phyloP scores from a whole-genome alignment of 2,888 invertebrate species.

The Drosophila barbarae region DNA sequence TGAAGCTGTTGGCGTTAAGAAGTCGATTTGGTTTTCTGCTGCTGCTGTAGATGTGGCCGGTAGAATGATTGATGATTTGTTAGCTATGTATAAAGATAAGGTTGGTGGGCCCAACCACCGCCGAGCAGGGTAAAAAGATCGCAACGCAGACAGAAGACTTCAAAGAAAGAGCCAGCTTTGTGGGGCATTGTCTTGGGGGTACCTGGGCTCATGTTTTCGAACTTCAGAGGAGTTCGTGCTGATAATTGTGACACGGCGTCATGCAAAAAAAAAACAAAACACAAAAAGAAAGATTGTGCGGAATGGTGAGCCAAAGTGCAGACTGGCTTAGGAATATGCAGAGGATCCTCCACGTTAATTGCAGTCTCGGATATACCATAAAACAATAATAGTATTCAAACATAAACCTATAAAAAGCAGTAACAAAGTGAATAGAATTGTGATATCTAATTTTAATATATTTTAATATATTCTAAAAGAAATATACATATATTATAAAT shows the following conservation, averaged over 20 bases:
- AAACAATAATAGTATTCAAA: conserved; percentile 2
- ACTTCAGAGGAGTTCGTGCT: conserved; percentile 66
- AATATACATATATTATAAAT: background rate
- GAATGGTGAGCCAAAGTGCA: conserved; percentile 20
- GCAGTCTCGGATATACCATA: conserved; percentile 34
- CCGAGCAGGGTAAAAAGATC: conserved; percentile 34
- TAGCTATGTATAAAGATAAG: conserved; percentile 57
- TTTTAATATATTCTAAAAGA: too few species aligned
- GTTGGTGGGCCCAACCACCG: conserved; percentile 31
- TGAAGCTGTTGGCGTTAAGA: conserved; percentile 67
- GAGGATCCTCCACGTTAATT: conserved; percentile 44
- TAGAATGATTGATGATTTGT: conserved; percentile 61
- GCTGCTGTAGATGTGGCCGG: conserved; percentile 27
- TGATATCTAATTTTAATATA: background rate
- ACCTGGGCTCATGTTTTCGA: conserved; percentile 57
- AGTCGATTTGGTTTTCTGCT: conserved; percentile 59
- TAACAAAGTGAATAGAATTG: conserved; percentile 4
- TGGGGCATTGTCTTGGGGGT: conserved; percentile 57
- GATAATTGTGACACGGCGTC: conserved; percentile 60
- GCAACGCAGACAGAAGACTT: conserved; percentile 24
- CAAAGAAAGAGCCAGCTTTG: conserved; percentile 44
- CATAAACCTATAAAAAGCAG: conserved; percentile 9
- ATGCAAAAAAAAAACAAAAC: conserved; percentile 53
- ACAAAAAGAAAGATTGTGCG: conserved; percentile 16
- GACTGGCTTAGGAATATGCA: conserved; percentile 19